Percentiles rank a stretch among this genome's conserved stretches.
Evolutionary conservation across 2,797 vertebrate species (phyloP).

Genomic region (Acanthiza pusilla): DNA sequence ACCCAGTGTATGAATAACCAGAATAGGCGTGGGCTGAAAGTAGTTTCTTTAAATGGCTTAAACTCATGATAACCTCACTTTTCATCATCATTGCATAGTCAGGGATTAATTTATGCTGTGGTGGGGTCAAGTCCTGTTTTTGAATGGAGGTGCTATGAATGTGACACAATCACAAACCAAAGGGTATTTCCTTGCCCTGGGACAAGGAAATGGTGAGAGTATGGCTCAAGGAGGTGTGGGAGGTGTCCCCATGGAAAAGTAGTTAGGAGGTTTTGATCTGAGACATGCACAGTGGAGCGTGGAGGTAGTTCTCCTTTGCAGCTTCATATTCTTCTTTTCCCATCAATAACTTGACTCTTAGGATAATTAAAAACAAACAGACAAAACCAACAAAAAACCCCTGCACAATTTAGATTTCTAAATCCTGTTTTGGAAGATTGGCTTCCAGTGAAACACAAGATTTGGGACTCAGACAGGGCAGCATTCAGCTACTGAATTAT

Average conservation of each 20-base stretch:
- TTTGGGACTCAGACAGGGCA: not conserved
- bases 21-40: conserved; percentile 14
- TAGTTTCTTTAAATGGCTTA: not conserved
- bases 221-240: not conserved
- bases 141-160: not conserved
- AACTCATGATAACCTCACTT: not conserved
- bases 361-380: not conserved
- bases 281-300: accelerated
- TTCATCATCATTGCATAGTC: not conserved
- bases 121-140: not conserved
- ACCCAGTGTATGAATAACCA: conserved; percentile 7
- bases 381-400: not conserved
- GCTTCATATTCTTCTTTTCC: not conserved
- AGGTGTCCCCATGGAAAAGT: not conserved
- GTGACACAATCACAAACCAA: not conserved
- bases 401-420: not conserved
- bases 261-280: not conserved
- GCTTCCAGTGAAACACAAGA: not conserved
- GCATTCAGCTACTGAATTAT: not conserved
- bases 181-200: not conserved
- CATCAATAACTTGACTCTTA: not conserved
- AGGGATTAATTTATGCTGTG: not conserved
- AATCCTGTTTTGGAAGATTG: not conserved
- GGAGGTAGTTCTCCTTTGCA: not conserved
- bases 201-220: not conserved